These are phyloP conservation scores for Hololepta plana DNA, from an alignment of 2,888 invertebrate species.

Conservation along the genomic window DNA sequence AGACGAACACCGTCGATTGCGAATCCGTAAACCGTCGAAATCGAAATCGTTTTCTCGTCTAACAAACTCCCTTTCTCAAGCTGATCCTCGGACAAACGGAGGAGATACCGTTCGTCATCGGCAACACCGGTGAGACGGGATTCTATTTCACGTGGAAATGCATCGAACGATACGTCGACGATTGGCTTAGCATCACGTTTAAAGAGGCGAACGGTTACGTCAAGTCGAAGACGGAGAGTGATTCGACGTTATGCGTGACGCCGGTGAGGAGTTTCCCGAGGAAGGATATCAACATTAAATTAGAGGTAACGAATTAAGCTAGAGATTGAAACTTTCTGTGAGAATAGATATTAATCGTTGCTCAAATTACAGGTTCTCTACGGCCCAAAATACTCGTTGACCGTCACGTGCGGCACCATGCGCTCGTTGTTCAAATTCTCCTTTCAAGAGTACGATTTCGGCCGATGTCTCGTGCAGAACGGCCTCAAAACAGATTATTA, in stretches of 20 bases:
- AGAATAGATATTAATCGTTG: background rate
- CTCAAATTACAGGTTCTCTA: conserved; percentile 36
- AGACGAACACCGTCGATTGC: conserved; percentile 23
- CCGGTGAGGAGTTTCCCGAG: conserved; percentile 11
- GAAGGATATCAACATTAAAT: conserved; percentile 9
- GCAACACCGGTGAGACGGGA: conserved; percentile 20
- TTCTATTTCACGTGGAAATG: conserved; percentile 23
- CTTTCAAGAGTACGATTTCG: conserved; percentile 43
- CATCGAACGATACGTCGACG: conserved; percentile 13
- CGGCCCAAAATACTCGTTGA: conserved; percentile 43
- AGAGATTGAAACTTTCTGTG: no score
- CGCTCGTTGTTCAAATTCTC: conserved; percentile 41
- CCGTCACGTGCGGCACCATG: conserved; percentile 37
- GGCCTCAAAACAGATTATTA: conserved; percentile 30
- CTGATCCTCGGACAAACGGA: conserved; percentile 15
- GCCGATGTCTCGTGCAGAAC: conserved; percentile 41
- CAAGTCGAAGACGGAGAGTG: conserved; percentile 8
- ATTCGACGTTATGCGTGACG: conserved; percentile 6
- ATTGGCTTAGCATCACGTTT: conserved; percentile 11
- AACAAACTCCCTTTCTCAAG: conserved; percentile 13
- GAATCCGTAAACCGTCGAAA: conserved; percentile 20
- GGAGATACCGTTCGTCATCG: conserved; percentile 17
- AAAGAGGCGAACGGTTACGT: conserved; percentile 13
- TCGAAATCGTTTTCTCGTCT: background rate
- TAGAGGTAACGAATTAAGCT: conserved; percentile 10